These are phyloP conservation scores for Molossus alvarezi DNA, from an alignment of 2,797 vertebrate species.

Conservation along the genomic window DNA sequence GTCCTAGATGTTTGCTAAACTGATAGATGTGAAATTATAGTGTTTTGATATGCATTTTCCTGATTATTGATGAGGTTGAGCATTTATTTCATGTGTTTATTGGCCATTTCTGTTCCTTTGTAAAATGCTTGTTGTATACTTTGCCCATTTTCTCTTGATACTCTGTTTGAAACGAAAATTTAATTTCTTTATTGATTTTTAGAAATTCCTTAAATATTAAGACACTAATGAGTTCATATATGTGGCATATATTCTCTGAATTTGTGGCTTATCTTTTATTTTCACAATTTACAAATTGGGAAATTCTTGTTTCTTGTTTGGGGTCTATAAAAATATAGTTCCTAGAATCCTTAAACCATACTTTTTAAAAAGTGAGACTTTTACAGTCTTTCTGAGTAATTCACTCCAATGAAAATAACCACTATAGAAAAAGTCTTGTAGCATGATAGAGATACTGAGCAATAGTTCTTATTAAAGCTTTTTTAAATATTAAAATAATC, in stretches of 20 bases:
- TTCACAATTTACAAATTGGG: background rate
- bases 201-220: conserved; percentile 28
- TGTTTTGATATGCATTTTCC: conserved; percentile 29
- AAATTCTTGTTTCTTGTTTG: conserved; percentile 26
- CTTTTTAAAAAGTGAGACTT: conserved; percentile 33
- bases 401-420: conserved; percentile 30
- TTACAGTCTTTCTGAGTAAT: conserved; percentile 25
- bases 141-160: conserved; percentile 5
- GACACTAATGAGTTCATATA: background rate
- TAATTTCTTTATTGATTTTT: conserved; percentile 49
- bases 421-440: background rate
- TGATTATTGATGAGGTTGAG: background rate
- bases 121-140: conserved; percentile 26
- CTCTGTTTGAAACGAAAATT: background rate
- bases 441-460: background rate
- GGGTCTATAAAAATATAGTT: background rate
- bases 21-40: background rate
- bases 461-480: conserved; percentile 23
- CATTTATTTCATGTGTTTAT: background rate
- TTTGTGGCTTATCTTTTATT: conserved; percentile 38
- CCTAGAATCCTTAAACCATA: background rate
- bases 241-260: background rate
- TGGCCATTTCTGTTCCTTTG: background rate
- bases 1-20: conserved; percentile 46
- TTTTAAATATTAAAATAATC: conserved; percentile 4